These are phyloP conservation scores for Papilio gigon DNA, from an alignment of 2,888 invertebrate species.

Conservation along the genomic window DNA sequence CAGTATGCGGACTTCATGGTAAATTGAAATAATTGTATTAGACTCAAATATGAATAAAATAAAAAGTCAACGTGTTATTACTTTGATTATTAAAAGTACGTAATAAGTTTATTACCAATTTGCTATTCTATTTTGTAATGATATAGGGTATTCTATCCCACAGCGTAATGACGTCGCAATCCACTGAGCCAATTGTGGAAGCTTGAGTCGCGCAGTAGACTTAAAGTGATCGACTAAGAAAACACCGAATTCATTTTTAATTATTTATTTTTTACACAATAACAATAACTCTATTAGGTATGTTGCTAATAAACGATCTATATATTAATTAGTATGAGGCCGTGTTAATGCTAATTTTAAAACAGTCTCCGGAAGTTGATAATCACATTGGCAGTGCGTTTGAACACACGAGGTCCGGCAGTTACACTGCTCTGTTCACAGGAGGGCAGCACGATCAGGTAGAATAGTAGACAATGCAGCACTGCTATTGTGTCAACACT, in stretches of 20 bases:
- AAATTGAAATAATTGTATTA: no score
- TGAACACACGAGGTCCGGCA: constrained; percentile 48
- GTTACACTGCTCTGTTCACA: constrained; percentile 44
- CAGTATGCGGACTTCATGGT: no score
- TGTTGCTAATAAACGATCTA: not conserved
- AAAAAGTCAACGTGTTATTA: no score
- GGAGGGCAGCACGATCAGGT: not conserved
- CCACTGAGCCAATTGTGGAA: no score
- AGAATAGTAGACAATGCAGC: not conserved
- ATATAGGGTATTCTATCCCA: no score
- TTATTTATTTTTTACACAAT: not conserved
- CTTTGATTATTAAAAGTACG: no score
- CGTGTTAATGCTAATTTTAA: constrained; percentile 15
- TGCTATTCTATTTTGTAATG: no score
- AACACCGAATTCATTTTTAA: not conserved
- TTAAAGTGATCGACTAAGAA: no score
- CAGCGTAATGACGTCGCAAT: no score
- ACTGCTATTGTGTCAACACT: not conserved
- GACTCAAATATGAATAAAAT: no score
- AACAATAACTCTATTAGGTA: not conserved
- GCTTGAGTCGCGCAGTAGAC: no score
- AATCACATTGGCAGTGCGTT: constrained; percentile 28
- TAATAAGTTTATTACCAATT: no score
- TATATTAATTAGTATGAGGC: constrained; percentile 12
- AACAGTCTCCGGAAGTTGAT: constrained; percentile 27